Evolutionary conservation across 2,888 invertebrate species (phyloP), one percentile per base, ranked within the genome.

Genomic region (Eristalis pertinax): DNA sequence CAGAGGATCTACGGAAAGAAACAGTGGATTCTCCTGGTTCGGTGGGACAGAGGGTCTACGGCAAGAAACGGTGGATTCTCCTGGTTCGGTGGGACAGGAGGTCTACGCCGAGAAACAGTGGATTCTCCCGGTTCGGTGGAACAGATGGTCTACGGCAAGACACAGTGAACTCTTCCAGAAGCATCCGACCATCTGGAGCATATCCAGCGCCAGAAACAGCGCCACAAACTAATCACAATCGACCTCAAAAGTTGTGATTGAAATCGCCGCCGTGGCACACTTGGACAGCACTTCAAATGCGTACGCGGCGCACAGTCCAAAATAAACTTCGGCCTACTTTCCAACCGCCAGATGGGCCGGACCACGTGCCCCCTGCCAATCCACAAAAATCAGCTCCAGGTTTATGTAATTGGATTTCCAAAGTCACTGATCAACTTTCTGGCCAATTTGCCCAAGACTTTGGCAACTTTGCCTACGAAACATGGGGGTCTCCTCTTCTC

Each of bases 321-420:
- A 43, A 43, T 43, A n/a, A 50, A 7, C 19, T 7, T 19, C 19
- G 50, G 19, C 50, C 50, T 8, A 50, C 50, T 50, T 50, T 50
- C 50, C 50, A n/a, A 19, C 19, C 19, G 19, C 50, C 50, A 50
- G 50, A 50, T 50, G 50, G 50, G 19, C 50, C 1, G 2, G 19
- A 7, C 7, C 50, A 19, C 19, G 19, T 19, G 7, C 50, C 50
- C 19, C n/a, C 50, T 43, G 7, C 32, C 5, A 4, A 32, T 5
- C 7, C n/a, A n/a, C n/a, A 0, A 19, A 73, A 32, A 67, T 67
- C 62, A 58, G 65, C 58, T 38, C 38, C 58, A 13, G 22, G 50
- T 50, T n/a, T 24, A n/a, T 65, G 38, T 58, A 50, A 73, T 73
- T 58, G 35, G 56, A 65, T 65, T 65, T 29, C 3, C 50, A 8